Evolutionary conservation across 2,888 invertebrate species (phyloP).

Genomic region (Hybos culiciformis): DNA sequence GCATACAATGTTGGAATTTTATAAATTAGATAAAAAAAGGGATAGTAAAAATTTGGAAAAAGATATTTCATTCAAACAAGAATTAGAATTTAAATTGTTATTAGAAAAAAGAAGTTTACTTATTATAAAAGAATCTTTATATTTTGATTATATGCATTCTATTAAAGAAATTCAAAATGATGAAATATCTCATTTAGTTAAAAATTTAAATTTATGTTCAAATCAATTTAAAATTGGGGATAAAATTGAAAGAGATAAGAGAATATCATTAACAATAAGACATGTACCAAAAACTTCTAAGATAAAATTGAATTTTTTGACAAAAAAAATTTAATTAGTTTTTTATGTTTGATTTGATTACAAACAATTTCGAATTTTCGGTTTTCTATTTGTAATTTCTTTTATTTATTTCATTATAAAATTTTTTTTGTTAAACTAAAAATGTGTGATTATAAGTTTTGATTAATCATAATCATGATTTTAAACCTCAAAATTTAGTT

Average conservation of each 20-base stretch:
- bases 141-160: conserved; percentile 71
- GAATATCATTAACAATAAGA: conserved; percentile 83
- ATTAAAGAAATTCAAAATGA: conserved; percentile 63
- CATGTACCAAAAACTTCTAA: conserved; percentile 80
- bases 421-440: too few relatives aligned
- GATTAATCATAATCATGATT: too few relatives aligned
- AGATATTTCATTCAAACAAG: conserved; percentile 7
- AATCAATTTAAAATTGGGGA: conserved; percentile 41
- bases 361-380: too few relatives aligned
- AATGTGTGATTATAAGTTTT: too few relatives aligned
- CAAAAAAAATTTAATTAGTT: too few relatives aligned
- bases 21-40: conserved; percentile 28
- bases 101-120: conserved; percentile 81
- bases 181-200: conserved; percentile 42
- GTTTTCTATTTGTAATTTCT: too few relatives aligned
- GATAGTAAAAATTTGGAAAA: not conserved
- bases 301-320: too few relatives aligned
- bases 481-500: too few relatives aligned
- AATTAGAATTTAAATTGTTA: conserved; percentile 55
- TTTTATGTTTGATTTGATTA: too few relatives aligned
- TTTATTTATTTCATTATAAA: too few relatives aligned
- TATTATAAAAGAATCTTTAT: conserved; percentile 69
- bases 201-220: conserved; percentile 51
- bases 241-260: conserved; percentile 57
- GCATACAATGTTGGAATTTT: conserved; percentile 79